Base-by-base conservation (phyloP, 2,797 vertebrate species). In the Anguilla pacifica region DNA sequence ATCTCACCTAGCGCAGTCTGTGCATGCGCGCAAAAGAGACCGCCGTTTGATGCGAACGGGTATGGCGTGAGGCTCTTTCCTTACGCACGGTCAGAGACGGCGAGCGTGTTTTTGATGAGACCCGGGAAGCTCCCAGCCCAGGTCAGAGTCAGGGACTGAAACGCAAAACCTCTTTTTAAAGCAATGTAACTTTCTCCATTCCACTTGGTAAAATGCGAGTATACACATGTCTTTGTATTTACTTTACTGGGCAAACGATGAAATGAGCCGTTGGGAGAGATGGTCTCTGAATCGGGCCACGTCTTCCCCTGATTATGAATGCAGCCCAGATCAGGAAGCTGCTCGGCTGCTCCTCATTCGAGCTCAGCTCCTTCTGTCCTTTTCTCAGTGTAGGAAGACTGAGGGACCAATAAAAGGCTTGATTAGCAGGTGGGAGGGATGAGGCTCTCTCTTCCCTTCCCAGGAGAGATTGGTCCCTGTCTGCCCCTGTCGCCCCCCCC, bases 351-450 rank as follows among this genome's bases (percentile, higher is more conserved):
- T 77, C 53, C 28, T 84, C 28, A 84, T 84, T 84, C 39, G 28
- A 55, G 59, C 31, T 6, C 13, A 35, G 84, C 10, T 85, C 7
- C 19, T 2, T 61, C 55, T 10, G 43, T 55, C 13, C 74, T 59
- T 84, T 6, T 22, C 64, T 28, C 31, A 25, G 90, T 89, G 11
- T 17, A 15, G 5, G 1, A 15, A 61, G 55, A 61, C 87, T 91
- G 92, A 91, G 86, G 51, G 89, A 91, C 87, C 93, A 95, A 93
- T 91, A 59, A 70, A 85, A 67, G 90, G 89, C 92, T 90, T 88
- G 90, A 83, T 91, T 88, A 91, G 17, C 85, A 87, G 51, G 92
- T 92, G 74, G 81, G 87, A 91, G 91, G 87, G 88, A 91, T 84
- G 72, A 51, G 77, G 43, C 22, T 39, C 51, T 19, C 31, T 64